Conservation (phyloP, 2,888 invertebrate genomes). For the Oscheius sp. region DNA sequence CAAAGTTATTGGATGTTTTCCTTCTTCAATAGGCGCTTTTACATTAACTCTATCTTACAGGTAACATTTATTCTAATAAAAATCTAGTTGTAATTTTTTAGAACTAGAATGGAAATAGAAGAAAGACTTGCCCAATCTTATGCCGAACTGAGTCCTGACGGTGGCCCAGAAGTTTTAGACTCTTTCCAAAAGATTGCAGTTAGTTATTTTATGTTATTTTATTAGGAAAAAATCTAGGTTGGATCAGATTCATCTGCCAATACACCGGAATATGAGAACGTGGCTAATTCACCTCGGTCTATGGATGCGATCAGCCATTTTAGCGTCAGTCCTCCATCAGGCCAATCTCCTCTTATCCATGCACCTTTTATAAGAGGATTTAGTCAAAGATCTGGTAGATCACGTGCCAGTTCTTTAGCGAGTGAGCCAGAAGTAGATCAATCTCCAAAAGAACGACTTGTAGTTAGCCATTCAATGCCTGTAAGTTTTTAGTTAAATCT, state of each 20-base stretch:
- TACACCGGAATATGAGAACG: conserved; percentile 29
- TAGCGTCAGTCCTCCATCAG: conserved; percentile 22
- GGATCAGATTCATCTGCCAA: conserved; percentile 22
- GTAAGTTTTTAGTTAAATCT: neutral
- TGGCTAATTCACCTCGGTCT: conserved; percentile 26
- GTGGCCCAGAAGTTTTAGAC: conserved; percentile 12
- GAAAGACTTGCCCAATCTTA: conserved; percentile 22
- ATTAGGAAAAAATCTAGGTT: neutral
- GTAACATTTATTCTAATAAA: neutral
- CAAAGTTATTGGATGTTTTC: conserved; percentile 16
- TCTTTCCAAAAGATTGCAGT: conserved; percentile 32
- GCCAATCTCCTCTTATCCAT: neutral
- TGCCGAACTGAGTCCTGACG: neutral
- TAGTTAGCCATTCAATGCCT: conserved; percentile 14
- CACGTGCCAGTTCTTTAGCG: conserved; percentile 20
- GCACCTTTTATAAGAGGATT: neutral
- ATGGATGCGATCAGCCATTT: conserved; percentile 31
- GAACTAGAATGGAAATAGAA: conserved; percentile 40
- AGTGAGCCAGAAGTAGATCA: conserved; percentile 25
- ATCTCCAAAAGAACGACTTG: conserved; percentile 8
- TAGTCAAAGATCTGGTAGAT: conserved; percentile 5
- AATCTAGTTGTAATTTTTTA: neutral
- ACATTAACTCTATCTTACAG: conserved; percentile 22
- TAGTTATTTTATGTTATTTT: neutral
- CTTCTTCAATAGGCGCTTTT: conserved; percentile 15